phyloP scores from a whole-genome alignment of 2,797 vertebrate genomes.

The Cossypha polioptera region DNA sequence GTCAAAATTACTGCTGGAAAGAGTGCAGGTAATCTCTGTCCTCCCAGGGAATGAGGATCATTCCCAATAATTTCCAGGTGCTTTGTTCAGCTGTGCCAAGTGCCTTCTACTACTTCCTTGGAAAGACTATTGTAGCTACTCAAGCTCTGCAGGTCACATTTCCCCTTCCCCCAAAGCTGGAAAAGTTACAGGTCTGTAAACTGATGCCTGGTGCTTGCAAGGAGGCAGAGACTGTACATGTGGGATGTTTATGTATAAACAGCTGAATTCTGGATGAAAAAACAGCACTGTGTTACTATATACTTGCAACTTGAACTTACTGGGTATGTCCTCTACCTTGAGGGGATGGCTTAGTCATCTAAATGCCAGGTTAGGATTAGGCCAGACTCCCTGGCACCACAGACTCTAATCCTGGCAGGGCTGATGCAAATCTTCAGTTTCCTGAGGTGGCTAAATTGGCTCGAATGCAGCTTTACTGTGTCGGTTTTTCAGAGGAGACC shows the following conservation, averaged over 20 bases:
- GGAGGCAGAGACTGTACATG: background rate
- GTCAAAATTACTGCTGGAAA: background rate
- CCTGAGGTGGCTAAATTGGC: background rate
- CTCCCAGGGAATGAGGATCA: background rate
- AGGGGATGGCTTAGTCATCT: slow-evolving; percentile 32
- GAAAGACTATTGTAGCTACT: background rate
- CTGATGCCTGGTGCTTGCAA: background rate
- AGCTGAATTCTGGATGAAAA: background rate
- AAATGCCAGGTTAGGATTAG: slow-evolving; percentile 24
- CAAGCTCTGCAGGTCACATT: background rate
- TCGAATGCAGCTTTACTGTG: background rate
- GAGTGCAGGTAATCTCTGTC: background rate
- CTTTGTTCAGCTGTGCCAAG: slow-evolving; percentile 40
- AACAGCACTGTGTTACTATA: background rate
- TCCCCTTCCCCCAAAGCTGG: slow-evolving; percentile 1
- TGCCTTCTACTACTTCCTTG: slow-evolving; percentile 41
- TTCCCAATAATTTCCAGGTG: background rate
- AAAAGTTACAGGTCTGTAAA: background rate
- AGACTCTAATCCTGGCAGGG: slow-evolving; percentile 28
- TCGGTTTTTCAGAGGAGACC: background rate
- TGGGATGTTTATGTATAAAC: slow-evolving; percentile 1
- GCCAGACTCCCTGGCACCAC: slow-evolving; percentile 55
- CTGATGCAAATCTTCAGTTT: slow-evolving; percentile 1
- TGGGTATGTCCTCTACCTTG: slow-evolving; percentile 25
- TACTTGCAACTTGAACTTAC: background rate